Conservation (phyloP, 2,113 vertebrate genomes). For the Pomatorhinus ruficollis region DNA sequence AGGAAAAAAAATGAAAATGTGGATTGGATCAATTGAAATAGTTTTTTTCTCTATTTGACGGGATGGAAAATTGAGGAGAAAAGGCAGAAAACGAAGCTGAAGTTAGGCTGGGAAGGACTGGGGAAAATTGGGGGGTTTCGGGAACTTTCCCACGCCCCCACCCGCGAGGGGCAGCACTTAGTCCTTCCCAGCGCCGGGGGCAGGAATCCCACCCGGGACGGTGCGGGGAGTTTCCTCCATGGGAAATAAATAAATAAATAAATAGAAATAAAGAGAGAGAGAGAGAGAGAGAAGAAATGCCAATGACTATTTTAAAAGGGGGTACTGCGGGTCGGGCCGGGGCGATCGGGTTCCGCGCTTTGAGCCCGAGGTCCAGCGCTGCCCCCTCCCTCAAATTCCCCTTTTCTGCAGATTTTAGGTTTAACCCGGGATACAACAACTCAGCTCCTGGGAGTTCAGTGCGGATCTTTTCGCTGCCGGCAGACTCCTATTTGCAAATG, state of each 20-base stretch:
- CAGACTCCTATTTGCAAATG: background rate
- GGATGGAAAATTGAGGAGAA: background rate
- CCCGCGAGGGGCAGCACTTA: accelerated
- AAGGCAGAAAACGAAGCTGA: background rate
- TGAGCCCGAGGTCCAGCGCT: background rate
- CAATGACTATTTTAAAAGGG: background rate
- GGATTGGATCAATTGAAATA: background rate
- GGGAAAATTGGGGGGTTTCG: background rate
- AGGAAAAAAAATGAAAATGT: background rate
- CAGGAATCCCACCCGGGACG: background rate
- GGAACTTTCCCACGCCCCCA: background rate
- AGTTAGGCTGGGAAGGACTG: background rate
- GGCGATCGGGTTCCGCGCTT: background rate
- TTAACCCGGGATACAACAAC: background rate
- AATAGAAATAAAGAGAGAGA: too few relatives aligned
- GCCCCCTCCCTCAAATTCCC: accelerated
- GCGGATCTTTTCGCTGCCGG: background rate
- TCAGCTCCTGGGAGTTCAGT: background rate
- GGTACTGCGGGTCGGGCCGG: background rate
- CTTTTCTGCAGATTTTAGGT: background rate
- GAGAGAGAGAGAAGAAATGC: accelerated
- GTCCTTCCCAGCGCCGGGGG: background rate
- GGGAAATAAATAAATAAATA: background rate
- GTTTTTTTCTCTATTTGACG: background rate
- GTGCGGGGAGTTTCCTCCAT: background rate